These are phyloP conservation scores for Drosophila pseudoananassae DNA, from an alignment of 1,140 invertebrate genomes.

Conservation along the genomic window DNA sequence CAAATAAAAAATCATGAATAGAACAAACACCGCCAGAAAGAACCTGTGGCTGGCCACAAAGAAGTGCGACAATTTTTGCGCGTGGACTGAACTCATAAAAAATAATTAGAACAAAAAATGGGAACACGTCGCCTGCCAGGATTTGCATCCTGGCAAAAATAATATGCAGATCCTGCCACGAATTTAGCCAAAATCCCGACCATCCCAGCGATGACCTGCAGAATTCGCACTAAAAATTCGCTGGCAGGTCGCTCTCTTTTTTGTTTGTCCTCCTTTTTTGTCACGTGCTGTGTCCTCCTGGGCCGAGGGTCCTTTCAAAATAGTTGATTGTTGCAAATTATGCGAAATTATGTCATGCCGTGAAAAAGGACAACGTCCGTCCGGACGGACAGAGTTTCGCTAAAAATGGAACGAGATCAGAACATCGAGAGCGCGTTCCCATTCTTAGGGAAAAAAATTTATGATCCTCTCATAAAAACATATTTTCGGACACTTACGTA, in stretches of 20 bases:
- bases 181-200: slow-evolving; percentile 26
- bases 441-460: slow-evolving; percentile 72
- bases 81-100: slow-evolving; percentile 76
- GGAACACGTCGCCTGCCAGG: slow-evolving; percentile 30
- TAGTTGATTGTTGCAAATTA: slow-evolving; percentile 61
- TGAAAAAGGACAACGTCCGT: slow-evolving; percentile 27
- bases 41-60: slow-evolving; percentile 63
- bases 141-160: slow-evolving; percentile 1
- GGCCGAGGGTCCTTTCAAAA: slow-evolving; percentile 45
- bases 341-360: slow-evolving; percentile 79
- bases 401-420: slow-evolving; percentile 78
- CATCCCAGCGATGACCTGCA: slow-evolving; percentile 51
- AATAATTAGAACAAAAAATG: slow-evolving; percentile 82
- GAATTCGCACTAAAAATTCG: slow-evolving; percentile 70
- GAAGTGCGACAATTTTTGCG: slow-evolving; percentile 79
- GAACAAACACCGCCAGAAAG: slow-evolving; percentile 35
- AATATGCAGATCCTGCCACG: slow-evolving; percentile 30
- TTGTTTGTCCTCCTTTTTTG: slow-evolving; percentile 53
- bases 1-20: slow-evolving; percentile 61
- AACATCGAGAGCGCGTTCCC: slow-evolving; percentile 78
- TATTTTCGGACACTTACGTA: slow-evolving; percentile 67
- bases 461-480: slow-evolving; percentile 70
- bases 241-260: slow-evolving; percentile 50
- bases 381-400: slow-evolving; percentile 36
- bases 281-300: slow-evolving; percentile 67